phyloP scores from a whole-genome alignment of 2,797 vertebrate genomes.

The Phaenicophaeus curvirostris region DNA sequence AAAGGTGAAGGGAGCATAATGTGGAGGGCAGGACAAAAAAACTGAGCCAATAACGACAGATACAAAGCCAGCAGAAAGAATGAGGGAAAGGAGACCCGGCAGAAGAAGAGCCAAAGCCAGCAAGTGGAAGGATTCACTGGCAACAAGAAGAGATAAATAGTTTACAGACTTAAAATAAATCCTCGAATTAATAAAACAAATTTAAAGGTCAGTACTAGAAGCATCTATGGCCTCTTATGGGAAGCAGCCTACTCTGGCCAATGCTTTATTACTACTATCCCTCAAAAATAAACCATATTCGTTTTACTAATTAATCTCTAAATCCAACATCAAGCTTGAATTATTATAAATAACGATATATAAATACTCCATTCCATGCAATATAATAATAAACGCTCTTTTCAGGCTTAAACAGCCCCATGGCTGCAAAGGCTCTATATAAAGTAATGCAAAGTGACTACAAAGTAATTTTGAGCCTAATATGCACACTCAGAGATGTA shows the following conservation, averaged over 20 bases:
- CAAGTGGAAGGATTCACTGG: background rate
- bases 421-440: background rate
- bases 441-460: background rate
- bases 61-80: background rate
- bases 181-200: constrained; percentile 37
- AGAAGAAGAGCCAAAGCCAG: background rate
- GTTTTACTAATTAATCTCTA: constrained; percentile 11
- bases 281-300: background rate
- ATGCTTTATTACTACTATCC: background rate
- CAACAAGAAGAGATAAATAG: background rate
- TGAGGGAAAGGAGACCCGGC: background rate
- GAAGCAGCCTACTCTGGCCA: background rate
- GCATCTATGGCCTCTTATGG: background rate
- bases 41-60: background rate
- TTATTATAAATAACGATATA: constrained; percentile 11
- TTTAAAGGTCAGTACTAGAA: background rate
- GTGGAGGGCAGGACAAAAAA: background rate
- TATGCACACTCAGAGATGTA: background rate
- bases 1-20: background rate
- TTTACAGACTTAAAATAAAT: constrained; percentile 31
- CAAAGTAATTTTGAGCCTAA: constrained; percentile 22
- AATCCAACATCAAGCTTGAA: background rate
- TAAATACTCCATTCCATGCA: background rate
- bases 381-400: background rate
- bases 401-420: background rate